Percentiles rank a stretch among this genome's conserved stretches.
phyloP scores from a whole-genome alignment of 2,113 vertebrate genomes.

The Alouatta palliata region DNA sequence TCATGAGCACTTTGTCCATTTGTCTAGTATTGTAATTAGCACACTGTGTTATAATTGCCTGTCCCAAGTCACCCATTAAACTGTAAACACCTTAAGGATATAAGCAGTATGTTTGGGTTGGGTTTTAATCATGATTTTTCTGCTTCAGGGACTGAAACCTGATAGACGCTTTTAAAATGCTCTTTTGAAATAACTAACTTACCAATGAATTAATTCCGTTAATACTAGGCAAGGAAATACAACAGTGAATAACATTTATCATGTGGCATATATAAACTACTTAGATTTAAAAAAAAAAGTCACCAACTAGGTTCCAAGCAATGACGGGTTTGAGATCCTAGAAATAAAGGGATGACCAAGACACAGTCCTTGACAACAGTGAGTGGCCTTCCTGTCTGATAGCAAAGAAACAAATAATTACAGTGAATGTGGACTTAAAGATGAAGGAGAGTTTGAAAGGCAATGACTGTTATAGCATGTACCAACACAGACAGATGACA shows the following conservation, averaged over 20 bases:
- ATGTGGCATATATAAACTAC: not conserved
- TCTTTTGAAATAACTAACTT: not conserved
- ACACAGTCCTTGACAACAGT: not conserved
- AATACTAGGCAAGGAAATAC: not conserved
- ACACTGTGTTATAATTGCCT: not conserved
- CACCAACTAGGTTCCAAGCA: not conserved
- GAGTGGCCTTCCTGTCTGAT: not conserved
- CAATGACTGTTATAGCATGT: not conserved
- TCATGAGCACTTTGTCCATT: not conserved
- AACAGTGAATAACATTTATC: not conserved
- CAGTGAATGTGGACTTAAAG: not conserved
- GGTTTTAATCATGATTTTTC: not conserved
- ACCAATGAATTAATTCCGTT: not conserved
- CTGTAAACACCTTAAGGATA: not conserved
- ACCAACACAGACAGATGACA: not conserved
- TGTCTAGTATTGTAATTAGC: not conserved
- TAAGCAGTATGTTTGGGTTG: not conserved
- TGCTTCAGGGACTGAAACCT: not conserved
- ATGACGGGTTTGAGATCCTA: not conserved
- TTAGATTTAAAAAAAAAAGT: not conserved
- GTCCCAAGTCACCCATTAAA: not conserved
- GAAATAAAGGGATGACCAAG: not conserved
- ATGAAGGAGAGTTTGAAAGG: not conserved
- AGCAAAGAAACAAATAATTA: not conserved
- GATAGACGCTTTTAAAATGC: not conserved